Conservation (phyloP, 2,113 vertebrate species). For the Hyaena hyaena region DNA sequence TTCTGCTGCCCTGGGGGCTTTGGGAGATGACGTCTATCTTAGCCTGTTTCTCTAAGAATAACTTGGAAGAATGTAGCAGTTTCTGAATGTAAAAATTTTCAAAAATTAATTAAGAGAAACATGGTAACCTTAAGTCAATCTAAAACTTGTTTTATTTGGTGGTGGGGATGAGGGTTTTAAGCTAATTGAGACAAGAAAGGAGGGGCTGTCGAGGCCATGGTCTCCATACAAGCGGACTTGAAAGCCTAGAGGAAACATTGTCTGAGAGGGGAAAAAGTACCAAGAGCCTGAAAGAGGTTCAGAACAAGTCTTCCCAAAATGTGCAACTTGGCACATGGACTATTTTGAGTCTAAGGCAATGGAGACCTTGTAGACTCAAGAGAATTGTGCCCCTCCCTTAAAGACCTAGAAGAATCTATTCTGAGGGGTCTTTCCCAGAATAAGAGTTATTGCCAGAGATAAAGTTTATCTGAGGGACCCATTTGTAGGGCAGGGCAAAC, state of each 20-base stretch:
- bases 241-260: not conserved
- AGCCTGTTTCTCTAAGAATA: not conserved
- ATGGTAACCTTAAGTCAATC: not conserved
- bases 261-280: rapidly evolving
- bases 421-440: not conserved
- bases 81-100: not conserved
- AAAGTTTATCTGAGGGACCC: not conserved
- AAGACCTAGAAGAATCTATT: not conserved
- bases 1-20: not conserved
- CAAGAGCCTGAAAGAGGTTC: not conserved
- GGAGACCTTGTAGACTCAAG: not conserved
- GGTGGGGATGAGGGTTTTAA: not conserved
- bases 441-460: not conserved
- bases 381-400: not conserved
- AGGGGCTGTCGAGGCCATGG: not conserved
- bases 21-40: not conserved
- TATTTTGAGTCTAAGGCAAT: not conserved
- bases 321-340: not conserved
- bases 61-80: not conserved
- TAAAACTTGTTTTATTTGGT: not conserved
- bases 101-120: not conserved
- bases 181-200: not conserved
- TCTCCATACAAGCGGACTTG: not conserved
- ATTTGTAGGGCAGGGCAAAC: not conserved
- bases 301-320: not conserved